Percentiles rank a stretch among this genome's conserved stretches.
These are phyloP conservation scores for Rissa tridactyla DNA, from an alignment of 2,113 vertebrate species.

Conservation along the genomic window DNA sequence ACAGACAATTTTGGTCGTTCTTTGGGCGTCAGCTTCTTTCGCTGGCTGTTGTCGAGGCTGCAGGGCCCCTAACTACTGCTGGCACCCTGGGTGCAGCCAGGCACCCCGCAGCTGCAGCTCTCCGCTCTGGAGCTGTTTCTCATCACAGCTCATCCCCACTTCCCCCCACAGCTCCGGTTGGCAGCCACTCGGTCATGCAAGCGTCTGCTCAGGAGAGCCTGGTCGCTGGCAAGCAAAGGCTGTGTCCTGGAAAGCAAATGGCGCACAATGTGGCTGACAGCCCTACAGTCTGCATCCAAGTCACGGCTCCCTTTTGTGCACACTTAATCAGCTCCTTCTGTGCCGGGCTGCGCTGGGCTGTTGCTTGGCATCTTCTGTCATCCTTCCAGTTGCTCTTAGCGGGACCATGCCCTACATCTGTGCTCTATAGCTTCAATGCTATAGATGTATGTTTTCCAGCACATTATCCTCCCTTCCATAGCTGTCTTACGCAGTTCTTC, in stretches of 20 bases:
- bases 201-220: background rate
- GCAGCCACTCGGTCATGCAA: background rate
- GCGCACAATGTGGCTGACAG: background rate
- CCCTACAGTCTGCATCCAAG: conserved; percentile 4
- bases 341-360: rapidly evolving
- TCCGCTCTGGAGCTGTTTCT: background rate
- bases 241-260: background rate
- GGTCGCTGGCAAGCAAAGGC: background rate
- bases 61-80: background rate
- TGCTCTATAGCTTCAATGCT: background rate
- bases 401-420: background rate
- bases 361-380: background rate
- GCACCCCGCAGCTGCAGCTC: background rate
- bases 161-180: background rate
- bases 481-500: background rate
- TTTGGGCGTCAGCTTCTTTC: background rate
- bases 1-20: background rate
- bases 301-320: conserved; percentile 21
- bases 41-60: background rate
- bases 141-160: background rate
- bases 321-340: conserved; percentile 11
- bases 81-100: background rate
- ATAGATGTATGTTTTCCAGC: background rate
- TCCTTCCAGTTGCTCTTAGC: background rate
- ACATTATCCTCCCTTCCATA: background rate